Evolutionary conservation across 1,140 invertebrate species (phyloP), one percentile per base, ranked within the genome.

Genomic region (Formica exsecta): DNA sequence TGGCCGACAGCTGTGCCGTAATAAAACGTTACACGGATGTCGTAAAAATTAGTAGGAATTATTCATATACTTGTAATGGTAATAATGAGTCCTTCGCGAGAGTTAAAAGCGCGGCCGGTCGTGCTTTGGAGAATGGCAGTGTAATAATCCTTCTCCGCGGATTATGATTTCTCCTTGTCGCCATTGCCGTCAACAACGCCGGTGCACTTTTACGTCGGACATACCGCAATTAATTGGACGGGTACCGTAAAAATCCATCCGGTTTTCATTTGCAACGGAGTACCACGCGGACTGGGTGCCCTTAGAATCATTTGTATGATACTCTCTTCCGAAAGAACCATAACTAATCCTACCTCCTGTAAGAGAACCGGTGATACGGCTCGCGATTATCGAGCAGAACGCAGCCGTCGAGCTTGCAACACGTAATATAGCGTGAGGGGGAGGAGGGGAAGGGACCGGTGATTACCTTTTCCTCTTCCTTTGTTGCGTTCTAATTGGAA

Each of bases 191-290:
- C 41, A 85, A 57, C 62, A 36, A 13, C 11, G 83, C 86, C 62
- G 41, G 41, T 3, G 13, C 48, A 54, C 70, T 86, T 79, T 88
- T 86, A 29, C 57, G n/a, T 44, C 38, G 44, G 16, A 19, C 32
- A n/a, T 79, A 48, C 71, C 68, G 85, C 68, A 85, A 90, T 90
- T 89, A 90, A 90, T 90, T 90, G 66, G 32, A 74, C 54, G 62
- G 61, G 32, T 48, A 36, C 51, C 29, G 22, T 59, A 87, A 90
- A 90, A 86, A 81, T 86, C 86, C 29, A 87, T 44, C 36, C 71
- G 71, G 64, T 48, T 87, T 65, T 85, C 75, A 68, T 89, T 85
- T 48, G 71, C 61, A 29, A 79, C 61, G n/a, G 59, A 51, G 51
- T 71, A 62, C 44, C 54, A 44, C 25, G 36, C 32, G 36, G 19